Conservation (phyloP, 2,888 invertebrate genomes). For the Ennomos fuscantarius region DNA sequence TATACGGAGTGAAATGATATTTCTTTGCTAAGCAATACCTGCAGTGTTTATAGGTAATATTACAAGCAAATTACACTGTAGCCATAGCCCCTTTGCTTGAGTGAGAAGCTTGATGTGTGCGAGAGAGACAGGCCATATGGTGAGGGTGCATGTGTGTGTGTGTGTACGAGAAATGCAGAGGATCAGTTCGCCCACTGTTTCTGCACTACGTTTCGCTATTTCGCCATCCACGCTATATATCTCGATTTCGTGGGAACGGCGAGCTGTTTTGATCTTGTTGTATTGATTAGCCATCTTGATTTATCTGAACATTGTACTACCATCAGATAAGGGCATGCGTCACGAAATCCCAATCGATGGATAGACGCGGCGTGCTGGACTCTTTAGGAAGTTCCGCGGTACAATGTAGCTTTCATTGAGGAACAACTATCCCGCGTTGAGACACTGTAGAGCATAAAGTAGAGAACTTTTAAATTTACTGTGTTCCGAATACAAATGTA, state of each 20-base stretch:
- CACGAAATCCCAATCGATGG: slow-evolving; percentile 53
- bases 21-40: no score
- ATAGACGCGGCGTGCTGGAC: slow-evolving; percentile 28
- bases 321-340: slow-evolving; percentile 59
- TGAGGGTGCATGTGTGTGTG: no score
- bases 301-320: slow-evolving; percentile 58
- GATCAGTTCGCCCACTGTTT: slow-evolving; percentile 3
- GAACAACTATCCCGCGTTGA: slow-evolving; percentile 2
- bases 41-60: no score
- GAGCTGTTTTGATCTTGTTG: slow-evolving; percentile 52
- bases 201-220: slow-evolving; percentile 41
- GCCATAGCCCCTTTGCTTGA: no score
- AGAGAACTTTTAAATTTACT: no score
- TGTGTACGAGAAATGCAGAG: no score
- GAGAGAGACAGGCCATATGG: no score
- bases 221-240: slow-evolving; percentile 49
- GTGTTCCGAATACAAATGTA: no score
- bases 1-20: no score
- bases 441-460: no score
- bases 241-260: slow-evolving; percentile 69
- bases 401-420: slow-evolving; percentile 15
- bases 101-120: no score
- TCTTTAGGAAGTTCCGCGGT: slow-evolving; percentile 14
- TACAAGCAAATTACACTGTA: no score
- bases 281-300: slow-evolving; percentile 65